These are phyloP conservation scores for Chlorops oryzae DNA, from an alignment of 1,140 invertebrate genomes.

Conservation along the genomic window DNA sequence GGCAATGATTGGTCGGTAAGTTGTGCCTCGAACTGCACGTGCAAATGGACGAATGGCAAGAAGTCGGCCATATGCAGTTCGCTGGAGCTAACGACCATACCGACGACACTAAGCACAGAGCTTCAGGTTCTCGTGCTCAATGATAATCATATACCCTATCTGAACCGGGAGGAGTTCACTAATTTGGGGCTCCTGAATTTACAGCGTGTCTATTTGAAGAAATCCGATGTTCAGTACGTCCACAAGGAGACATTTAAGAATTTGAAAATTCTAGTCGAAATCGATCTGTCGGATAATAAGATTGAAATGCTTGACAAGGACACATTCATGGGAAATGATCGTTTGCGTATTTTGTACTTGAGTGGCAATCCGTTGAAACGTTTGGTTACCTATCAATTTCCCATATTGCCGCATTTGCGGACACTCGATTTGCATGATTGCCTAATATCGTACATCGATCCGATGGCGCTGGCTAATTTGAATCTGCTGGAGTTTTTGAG, in stretches of 20 bases:
- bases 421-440: slow-evolving; percentile 72
- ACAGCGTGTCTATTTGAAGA: slow-evolving; percentile 72
- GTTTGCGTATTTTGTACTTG: slow-evolving; percentile 61
- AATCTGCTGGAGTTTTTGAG: slow-evolving; percentile 63
- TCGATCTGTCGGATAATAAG: slow-evolving; percentile 73
- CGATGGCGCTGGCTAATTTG: slow-evolving; percentile 63
- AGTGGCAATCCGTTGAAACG: slow-evolving; percentile 65
- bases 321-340: slow-evolving; percentile 70
- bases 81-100: slow-evolving; percentile 67
- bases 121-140: slow-evolving; percentile 81
- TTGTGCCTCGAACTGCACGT: slow-evolving; percentile 71
- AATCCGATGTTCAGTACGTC: slow-evolving; percentile 66
- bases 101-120: slow-evolving; percentile 67
- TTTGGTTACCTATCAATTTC: slow-evolving; percentile 62
- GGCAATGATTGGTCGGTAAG: slow-evolving; percentile 70
- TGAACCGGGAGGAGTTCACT: slow-evolving; percentile 75
- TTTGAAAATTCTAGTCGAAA: slow-evolving; percentile 78
- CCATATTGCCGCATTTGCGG: slow-evolving; percentile 61
- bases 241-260: slow-evolving; percentile 78
- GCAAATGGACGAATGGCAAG: slow-evolving; percentile 85
- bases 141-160: slow-evolving; percentile 67
- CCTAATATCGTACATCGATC: slow-evolving; percentile 63
- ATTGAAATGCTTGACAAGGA: slow-evolving; percentile 60
- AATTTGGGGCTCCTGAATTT: slow-evolving; percentile 72
- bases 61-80: slow-evolving; percentile 77